Base-by-base conservation (phyloP, 2,888 invertebrate species). In the Caenorhabditis drosophilae region DNA sequence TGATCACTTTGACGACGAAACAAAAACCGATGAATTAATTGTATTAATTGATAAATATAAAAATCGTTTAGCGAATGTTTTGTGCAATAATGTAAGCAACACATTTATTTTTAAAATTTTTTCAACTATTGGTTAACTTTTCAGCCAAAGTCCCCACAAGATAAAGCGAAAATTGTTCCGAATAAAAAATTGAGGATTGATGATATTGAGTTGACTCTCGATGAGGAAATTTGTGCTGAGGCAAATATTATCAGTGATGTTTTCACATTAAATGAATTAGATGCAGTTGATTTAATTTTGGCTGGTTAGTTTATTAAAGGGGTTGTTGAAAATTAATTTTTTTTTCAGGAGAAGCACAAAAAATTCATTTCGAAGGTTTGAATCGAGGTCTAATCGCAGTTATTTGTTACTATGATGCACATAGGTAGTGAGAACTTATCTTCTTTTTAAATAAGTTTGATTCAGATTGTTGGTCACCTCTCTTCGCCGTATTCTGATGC, bases 321-420 rank as follows among this genome's bases (percentile, higher is more conserved):
- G n/a, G n/a, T n/a, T n/a, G n/a, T 47, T 26, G 18, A 40, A 7
- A 40, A 40, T n/a, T 40, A 40, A 9, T 6, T 9, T 40, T 40
- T 40, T 9, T 7, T 40, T 52, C 25, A 72, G 73, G 75, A 35
- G 77, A 77, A 49, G 52, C 72, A 7, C 76, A 77, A 44, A 49
- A 47, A 23, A 56, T 67, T n/a, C 64, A 75, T 44, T 76, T 72
- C 25, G 64, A 69, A 25, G 63, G 63, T 11, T 22, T 77, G 6
- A 58, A 63, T 22, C 55, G 77, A 27, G 75, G 75, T 9, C 61
- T 77, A 9, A 55, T 73, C 23, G 73, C 76, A 9, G 75, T 77
- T 12, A 58, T 73, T n/a, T 77, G 77, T 54, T 77, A 77, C 44
- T 77, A 77, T 58, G 76, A 77, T 46, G 67, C 71, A 22, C 77